Percentiles rank a stretch among this genome's conserved stretches.
These are phyloP conservation scores for Craseonycteris thonglongyai DNA, from an alignment of 2,113 vertebrate genomes.

Conservation along the genomic window DNA sequence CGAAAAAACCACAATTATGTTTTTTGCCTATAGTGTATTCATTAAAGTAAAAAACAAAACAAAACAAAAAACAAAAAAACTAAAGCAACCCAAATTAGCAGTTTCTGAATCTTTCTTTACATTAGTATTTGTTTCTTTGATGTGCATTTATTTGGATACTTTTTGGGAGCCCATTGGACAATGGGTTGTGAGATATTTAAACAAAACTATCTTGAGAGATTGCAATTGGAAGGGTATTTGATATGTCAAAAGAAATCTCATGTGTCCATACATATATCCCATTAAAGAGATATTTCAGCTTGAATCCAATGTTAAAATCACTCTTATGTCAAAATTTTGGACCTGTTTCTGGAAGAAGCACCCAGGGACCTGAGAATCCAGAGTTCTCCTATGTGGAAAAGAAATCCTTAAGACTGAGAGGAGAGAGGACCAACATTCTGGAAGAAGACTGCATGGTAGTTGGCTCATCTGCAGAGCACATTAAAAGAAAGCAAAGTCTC, in stretches of 20 bases:
- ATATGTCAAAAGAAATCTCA: neutral
- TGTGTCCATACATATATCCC: neutral
- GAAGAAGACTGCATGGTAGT: neutral
- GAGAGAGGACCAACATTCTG: neutral
- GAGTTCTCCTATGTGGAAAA: neutral
- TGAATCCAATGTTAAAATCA: neutral
- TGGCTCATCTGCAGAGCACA: neutral
- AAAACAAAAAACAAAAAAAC: too few relatives aligned
- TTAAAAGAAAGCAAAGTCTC: neutral
- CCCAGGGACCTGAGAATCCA: neutral
- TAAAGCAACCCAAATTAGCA: neutral
- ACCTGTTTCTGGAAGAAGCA: neutral
- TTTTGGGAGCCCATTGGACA: neutral
- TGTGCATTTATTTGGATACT: neutral
- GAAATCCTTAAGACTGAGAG: neutral
- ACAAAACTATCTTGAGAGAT: neutral
- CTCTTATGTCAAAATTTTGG: neutral
- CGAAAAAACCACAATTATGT: neutral
- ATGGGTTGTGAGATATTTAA: neutral
- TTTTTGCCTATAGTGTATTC: neutral
- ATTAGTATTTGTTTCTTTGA: constrained; percentile 8
- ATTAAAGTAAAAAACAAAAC: neutral
- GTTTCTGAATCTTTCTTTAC: neutral
- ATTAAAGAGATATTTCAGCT: neutral
- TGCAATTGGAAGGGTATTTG: neutral